Evolutionary conservation across 2,797 vertebrate genomes (phyloP).

Genomic region (Gymnothorax reevesii): DNA sequence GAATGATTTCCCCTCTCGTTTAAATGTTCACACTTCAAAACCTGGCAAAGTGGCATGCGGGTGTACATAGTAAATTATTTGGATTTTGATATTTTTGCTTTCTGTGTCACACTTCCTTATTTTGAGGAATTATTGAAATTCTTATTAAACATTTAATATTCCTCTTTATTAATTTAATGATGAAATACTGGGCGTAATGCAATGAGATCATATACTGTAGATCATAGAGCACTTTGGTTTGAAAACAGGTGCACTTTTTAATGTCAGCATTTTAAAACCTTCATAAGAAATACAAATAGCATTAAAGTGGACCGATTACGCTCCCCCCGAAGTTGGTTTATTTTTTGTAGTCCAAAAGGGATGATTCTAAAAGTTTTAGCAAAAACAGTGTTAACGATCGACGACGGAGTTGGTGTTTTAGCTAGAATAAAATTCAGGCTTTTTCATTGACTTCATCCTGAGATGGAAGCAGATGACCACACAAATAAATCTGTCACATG

Average conservation of each 20-base stretch:
- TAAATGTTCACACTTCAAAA: neutral
- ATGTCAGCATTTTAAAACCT: neutral
- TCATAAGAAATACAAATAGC: neutral
- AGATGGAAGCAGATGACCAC: too few species aligned
- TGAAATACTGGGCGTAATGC: neutral
- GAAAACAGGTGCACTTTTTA: neutral
- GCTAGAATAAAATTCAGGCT: too few species aligned
- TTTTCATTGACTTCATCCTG: too few species aligned
- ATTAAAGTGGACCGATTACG: neutral
- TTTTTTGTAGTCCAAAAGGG: too few species aligned
- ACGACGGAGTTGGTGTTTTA: too few species aligned
- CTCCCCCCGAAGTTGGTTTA: neutral
- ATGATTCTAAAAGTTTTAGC: too few species aligned
- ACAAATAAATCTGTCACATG: too few species aligned
- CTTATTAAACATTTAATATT: neutral
- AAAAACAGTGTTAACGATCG: too few species aligned
- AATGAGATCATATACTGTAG: neutral
- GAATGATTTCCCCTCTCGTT: neutral
- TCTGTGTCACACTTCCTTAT: neutral
- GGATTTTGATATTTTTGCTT: neutral
- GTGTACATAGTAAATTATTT: neutral
- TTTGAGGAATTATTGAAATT: neutral
- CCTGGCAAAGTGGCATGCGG: neutral
- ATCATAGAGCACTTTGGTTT: neutral
- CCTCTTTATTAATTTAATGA: constrained; percentile 12